Base-by-base conservation (phyloP, 2,797 vertebrate species). In the Cichlasoma orientale region DNA sequence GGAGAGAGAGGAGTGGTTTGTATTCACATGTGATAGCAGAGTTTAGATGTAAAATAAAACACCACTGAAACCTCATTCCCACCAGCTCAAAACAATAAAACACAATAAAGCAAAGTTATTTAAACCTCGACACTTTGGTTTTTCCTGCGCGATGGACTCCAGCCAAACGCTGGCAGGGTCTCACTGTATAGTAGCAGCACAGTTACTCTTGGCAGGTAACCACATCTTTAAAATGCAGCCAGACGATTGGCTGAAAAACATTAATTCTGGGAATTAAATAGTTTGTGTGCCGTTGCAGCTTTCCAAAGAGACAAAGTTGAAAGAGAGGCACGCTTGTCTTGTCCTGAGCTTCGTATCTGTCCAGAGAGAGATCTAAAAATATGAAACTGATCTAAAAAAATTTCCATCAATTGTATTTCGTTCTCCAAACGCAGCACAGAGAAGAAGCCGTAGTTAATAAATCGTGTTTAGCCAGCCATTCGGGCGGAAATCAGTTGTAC, bases 51-150 rank as follows among this genome's bases (percentile, higher is more conserved):
- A 63, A 77, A 84, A 56, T 38, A 25, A 66, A 82, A 78, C 80
- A 56, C 23, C n/a, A 68, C 13, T 50, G 55, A 81, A 81, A 79
- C 50, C 76, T 70, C 68, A n/a, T 78, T 91, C 88, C 83, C 86
- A 84, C 21, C 78, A 80, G 70, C 73, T 84, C 77, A 19, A 59
- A 82, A 52, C 77, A 80, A 82, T 84, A 78, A 75, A 85, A 82
- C 59, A 69, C 78, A 83, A 76, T 84, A 76, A 83, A 83, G 79
- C 36, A 14, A 44, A 75, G 63, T 44, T 36, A 70, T 56, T 54
- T 52, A 75, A 74, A 33, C 72, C 52, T 70, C 18, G n/a, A 79
- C 74, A 33, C 77, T 23, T 18, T 9, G 66, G 58, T 44, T 70
- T 73, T 27, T 69, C 33, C 59, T 61, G 72, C 68, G 21, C 44